Conservation (phyloP, 2,113 vertebrate genomes). For the Leptodactylus fuscus region DNA sequence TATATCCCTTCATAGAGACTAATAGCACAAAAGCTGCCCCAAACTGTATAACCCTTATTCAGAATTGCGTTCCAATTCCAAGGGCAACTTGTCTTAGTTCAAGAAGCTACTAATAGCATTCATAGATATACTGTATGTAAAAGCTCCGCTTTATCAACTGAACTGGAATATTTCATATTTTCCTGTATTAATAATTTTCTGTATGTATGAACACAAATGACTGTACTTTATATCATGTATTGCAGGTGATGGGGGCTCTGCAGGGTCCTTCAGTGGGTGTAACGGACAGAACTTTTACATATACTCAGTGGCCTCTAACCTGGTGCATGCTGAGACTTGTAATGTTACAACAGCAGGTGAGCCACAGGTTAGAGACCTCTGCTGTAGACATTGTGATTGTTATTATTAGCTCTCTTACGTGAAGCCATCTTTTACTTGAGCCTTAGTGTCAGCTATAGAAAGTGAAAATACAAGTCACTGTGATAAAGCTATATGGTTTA, state of each 20-base stretch:
- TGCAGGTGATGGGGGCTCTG: background rate
- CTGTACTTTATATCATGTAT: background rate
- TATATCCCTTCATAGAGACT: no score
- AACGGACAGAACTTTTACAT: background rate
- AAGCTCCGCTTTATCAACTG: background rate
- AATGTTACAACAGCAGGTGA: background rate
- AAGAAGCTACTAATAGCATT: background rate
- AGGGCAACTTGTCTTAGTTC: background rate
- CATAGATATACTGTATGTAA: background rate
- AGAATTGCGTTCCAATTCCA: background rate
- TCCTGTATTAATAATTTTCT: no score
- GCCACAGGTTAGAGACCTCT: background rate
- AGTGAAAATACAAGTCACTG: conserved; percentile 19
- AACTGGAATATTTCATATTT: background rate
- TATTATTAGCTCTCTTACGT: background rate
- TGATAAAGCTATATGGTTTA: conserved; percentile 19
- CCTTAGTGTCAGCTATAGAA: conserved; percentile 1
- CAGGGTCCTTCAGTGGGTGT: background rate
- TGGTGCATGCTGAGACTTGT: background rate
- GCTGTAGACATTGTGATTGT: background rate
- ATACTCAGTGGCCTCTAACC: background rate
- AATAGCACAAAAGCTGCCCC: no score
- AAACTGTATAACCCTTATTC: no score
- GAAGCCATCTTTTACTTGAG: background rate
- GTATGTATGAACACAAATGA: background rate